phyloP scores from a whole-genome alignment of 2,888 invertebrate genomes.

The Crocallis elinguaria region DNA sequence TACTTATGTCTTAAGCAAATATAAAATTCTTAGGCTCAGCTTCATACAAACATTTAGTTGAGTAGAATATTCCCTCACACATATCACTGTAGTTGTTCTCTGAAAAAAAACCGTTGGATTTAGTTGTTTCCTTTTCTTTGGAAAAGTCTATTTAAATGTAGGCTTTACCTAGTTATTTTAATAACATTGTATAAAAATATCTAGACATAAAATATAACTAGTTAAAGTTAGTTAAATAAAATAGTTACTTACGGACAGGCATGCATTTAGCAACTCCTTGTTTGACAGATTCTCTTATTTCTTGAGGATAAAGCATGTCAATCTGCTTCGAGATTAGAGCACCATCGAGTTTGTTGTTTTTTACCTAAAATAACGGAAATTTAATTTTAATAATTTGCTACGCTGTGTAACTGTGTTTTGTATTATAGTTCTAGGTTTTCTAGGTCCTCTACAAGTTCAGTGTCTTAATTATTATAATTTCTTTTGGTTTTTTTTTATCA shows the following conservation, averaged over 20 bases:
- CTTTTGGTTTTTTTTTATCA: too few species aligned
- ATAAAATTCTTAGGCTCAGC: slow-evolving; percentile 66
- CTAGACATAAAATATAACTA: too few species aligned
- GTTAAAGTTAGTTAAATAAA: background rate
- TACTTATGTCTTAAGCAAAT: slow-evolving; percentile 67
- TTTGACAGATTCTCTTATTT: slow-evolving; percentile 60
- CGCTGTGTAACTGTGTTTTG: too few species aligned
- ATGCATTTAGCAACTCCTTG: slow-evolving; percentile 56
- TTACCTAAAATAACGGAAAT: slow-evolving; percentile 50
- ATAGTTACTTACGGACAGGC: slow-evolving; percentile 62
- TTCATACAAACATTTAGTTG: slow-evolving; percentile 70
- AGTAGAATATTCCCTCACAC: slow-evolving; percentile 67
- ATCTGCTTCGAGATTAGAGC: slow-evolving; percentile 68
- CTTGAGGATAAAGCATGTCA: slow-evolving; percentile 67
- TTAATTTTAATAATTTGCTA: too few species aligned
- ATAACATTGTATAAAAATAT: too few species aligned
- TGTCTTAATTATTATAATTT: too few species aligned
- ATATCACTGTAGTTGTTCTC: slow-evolving; percentile 66
- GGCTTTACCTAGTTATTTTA: too few species aligned
- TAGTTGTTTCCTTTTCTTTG: too few species aligned
- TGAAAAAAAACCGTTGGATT: too few species aligned
- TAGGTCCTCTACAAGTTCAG: too few species aligned
- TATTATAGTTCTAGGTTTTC: too few species aligned
- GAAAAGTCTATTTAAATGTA: too few species aligned
- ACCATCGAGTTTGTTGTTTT: slow-evolving; percentile 64